These are phyloP conservation scores for Otocyon megalotis DNA, from an alignment of 2,113 vertebrate species.

Conservation along the genomic window DNA sequence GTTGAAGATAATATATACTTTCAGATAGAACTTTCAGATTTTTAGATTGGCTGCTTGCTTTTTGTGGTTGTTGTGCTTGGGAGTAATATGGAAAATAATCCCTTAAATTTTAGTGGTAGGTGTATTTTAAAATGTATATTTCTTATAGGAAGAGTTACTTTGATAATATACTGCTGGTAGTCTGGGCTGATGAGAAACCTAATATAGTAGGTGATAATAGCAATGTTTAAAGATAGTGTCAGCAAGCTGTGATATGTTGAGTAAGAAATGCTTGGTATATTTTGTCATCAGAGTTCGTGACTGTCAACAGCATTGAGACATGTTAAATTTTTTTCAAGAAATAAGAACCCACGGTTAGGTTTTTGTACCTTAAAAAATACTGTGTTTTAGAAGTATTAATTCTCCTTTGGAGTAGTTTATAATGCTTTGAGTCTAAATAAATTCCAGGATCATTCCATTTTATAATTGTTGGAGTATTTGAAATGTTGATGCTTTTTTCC, in stretches of 20 bases:
- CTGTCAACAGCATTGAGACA: neutral
- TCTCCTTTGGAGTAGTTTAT: neutral
- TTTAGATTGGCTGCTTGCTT: neutral
- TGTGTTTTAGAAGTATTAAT: constrained; percentile 27
- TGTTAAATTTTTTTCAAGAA: constrained; percentile 48
- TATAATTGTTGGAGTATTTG: constrained; percentile 36
- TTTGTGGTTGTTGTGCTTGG: constrained; percentile 27
- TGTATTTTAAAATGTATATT: neutral
- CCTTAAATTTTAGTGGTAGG: constrained; percentile 38
- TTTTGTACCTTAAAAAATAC: constrained; percentile 25
- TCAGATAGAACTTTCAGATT: neutral
- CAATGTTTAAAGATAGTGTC: neutral
- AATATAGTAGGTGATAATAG: neutral
- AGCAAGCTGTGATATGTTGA: neutral
- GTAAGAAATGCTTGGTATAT: constrained; percentile 9
- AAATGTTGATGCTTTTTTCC: neutral
- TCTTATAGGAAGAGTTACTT: constrained; percentile 32
- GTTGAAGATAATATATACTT: neutral
- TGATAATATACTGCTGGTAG: neutral
- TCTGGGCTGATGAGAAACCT: neutral
- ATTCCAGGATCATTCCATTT: neutral
- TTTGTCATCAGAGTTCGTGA: constrained; percentile 32
- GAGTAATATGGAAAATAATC: neutral
- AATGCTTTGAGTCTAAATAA: constrained; percentile 26
- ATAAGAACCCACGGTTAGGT: neutral